Conservation (phyloP, 2,888 invertebrate species). For the Tethea ocularis region DNA sequence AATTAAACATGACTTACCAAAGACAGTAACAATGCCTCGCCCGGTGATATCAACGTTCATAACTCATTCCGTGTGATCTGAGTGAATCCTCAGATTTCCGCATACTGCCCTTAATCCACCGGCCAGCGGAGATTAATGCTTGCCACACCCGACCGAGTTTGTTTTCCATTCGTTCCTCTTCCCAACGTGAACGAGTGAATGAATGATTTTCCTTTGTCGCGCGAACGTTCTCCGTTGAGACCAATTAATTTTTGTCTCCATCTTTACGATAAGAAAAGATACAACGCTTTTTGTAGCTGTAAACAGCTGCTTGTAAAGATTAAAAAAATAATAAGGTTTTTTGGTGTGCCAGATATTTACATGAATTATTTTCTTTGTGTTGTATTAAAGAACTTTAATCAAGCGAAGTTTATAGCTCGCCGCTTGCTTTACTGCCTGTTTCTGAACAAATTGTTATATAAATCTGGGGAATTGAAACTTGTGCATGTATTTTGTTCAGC, state of each 20-base stretch:
- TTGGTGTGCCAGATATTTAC: not conserved
- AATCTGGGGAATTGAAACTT: not conserved
- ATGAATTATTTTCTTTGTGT: constrained; percentile 15
- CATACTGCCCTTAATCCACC: constrained; percentile 4
- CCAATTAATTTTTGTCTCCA: constrained; percentile 31
- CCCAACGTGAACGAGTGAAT: constrained; percentile 24
- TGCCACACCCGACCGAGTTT: constrained; percentile 27
- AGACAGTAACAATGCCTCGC: not conserved
- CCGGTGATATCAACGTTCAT: not conserved
- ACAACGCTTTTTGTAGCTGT: constrained; percentile 9
- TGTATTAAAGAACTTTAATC: constrained; percentile 3
- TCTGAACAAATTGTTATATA: not conserved
- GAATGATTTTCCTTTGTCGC: constrained; percentile 31
- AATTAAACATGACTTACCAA: not conserved
- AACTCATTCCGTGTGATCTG: constrained; percentile 9
- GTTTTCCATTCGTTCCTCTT: constrained; percentile 36
- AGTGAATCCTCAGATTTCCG: constrained; percentile 8
- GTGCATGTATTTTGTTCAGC: not conserved
- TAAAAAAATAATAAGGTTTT: not conserved
- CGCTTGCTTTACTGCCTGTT: not conserved
- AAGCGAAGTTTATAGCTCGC: not conserved
- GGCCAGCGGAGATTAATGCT: constrained; percentile 34
- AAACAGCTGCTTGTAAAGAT: constrained; percentile 23
- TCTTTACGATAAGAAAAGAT: not conserved
- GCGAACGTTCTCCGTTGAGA: constrained; percentile 11